Conservation (phyloP, 2,113 vertebrate genomes). For the Brachionichthys hirsutus region DNA sequence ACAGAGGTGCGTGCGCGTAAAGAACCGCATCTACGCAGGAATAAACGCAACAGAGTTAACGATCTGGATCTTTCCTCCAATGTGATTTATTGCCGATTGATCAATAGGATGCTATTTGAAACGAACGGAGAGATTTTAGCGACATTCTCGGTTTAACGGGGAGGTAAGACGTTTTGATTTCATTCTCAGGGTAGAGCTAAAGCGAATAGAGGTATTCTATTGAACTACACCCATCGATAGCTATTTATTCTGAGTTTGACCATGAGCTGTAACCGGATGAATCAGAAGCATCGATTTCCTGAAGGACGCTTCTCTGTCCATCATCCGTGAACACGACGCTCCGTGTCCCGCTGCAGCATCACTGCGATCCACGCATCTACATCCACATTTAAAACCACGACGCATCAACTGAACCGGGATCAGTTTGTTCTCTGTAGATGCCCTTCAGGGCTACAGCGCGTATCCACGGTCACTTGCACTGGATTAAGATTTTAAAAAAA, state of each 20-base stretch:
- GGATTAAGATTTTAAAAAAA: neutral
- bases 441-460: slow-evolving; percentile 49
- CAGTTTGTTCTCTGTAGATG: slow-evolving; percentile 16
- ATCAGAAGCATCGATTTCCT: slow-evolving; percentile 37
- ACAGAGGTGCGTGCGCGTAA: slow-evolving; percentile 31
- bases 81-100: slow-evolving; percentile 9
- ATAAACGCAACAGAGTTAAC: slow-evolving; percentile 34
- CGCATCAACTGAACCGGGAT: neutral
- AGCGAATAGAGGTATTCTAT: too few species aligned
- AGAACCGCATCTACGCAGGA: slow-evolving; percentile 47
- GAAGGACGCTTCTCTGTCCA: slow-evolving; percentile 71
- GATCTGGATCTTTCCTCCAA: neutral
- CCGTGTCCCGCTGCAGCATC: slow-evolving; percentile 50
- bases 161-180: slow-evolving; percentile 58
- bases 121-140: slow-evolving; percentile 44
- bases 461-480: slow-evolving; percentile 26
- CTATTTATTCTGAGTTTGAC: slow-evolving; percentile 3
- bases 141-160: slow-evolving; percentile 26
- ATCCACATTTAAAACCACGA: neutral
- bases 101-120: slow-evolving; percentile 51
- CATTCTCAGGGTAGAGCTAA: slow-evolving; percentile 22
- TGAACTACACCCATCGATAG: too few species aligned
- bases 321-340: slow-evolving; percentile 57
- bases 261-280: slow-evolving; percentile 30
- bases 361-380: slow-evolving; percentile 10